Conservation (phyloP, 2,797 vertebrate genomes). For the Sebastes matsubarae region DNA sequence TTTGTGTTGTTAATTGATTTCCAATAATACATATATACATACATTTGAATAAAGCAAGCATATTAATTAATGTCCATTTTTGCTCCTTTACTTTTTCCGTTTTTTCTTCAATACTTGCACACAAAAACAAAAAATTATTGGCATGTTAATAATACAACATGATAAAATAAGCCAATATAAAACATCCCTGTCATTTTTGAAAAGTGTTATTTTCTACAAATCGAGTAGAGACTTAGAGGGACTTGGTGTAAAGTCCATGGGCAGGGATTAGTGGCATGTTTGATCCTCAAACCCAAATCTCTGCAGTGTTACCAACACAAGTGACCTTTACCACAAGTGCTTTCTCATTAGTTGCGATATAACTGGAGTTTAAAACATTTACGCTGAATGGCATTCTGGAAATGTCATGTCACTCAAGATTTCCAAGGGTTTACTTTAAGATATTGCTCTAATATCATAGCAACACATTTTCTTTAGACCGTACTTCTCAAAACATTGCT, state of each 20-base stretch:
- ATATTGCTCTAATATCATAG: background rate
- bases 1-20: too few relatives aligned
- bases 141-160: background rate
- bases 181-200: background rate
- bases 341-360: conserved; percentile 41
- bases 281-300: conserved; percentile 20
- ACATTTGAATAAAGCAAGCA: too few relatives aligned
- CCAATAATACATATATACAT: too few relatives aligned
- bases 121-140: background rate
- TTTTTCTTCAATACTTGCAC: too few relatives aligned
- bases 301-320: background rate
- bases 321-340: conserved; percentile 43
- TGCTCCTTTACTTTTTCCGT: too few relatives aligned
- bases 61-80: too few relatives aligned
- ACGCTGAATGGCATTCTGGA: conserved; percentile 32
- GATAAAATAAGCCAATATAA: background rate
- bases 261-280: background rate
- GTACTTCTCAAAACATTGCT: background rate
- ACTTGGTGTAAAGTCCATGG: background rate
- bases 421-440: conserved; percentile 7
- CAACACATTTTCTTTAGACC: background rate
- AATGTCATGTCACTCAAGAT: conserved; percentile 52
- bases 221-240: background rate
- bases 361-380: conserved; percentile 40
- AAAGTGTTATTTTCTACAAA: background rate